phyloP scores from a whole-genome alignment of 2,797 vertebrate species.

The Coluber constrictor region DNA sequence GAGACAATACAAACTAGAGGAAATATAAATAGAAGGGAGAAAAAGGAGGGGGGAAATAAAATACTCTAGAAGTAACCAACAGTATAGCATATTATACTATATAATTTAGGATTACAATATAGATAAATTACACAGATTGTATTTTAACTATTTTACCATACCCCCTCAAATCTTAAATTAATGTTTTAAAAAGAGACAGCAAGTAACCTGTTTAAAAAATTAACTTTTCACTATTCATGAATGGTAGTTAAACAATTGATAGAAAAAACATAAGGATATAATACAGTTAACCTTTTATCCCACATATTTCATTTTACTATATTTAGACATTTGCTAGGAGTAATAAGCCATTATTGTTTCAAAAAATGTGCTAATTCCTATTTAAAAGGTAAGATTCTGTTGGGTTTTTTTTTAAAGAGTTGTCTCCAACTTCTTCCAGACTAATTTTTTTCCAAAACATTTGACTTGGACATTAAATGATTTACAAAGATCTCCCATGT shows the following conservation, averaged over 20 bases:
- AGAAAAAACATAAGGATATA: slow-evolving; percentile 64
- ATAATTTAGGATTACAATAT: neutral
- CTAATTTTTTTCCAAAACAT: neutral
- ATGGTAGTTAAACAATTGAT: slow-evolving; percentile 50
- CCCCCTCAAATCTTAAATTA: slow-evolving; percentile 36
- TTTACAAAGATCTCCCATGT: neutral
- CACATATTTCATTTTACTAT: slow-evolving; percentile 52
- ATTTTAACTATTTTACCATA: slow-evolving; percentile 64
- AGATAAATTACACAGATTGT: slow-evolving; percentile 56
- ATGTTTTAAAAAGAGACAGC: slow-evolving; percentile 53
- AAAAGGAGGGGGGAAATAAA: neutral
- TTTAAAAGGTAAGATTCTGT: neutral
- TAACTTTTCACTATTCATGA: slow-evolving; percentile 54
- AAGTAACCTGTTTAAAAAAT: slow-evolving; percentile 61
- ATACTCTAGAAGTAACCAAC: neutral
- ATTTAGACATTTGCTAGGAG: slow-evolving; percentile 38
- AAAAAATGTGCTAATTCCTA: slow-evolving; percentile 44
- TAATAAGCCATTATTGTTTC: slow-evolving; percentile 33
- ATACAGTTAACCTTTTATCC: slow-evolving; percentile 42
- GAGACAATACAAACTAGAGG: neutral
- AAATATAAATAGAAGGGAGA: neutral
- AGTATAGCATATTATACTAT: neutral
- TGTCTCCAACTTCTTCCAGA: slow-evolving; percentile 2
- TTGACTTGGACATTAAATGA: slow-evolving; percentile 12
- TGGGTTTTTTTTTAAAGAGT: neutral